Evolutionary conservation across 2,113 vertebrate species (phyloP), one percentile per base, ranked within the genome.

Genomic region (Fulica atra): DNA sequence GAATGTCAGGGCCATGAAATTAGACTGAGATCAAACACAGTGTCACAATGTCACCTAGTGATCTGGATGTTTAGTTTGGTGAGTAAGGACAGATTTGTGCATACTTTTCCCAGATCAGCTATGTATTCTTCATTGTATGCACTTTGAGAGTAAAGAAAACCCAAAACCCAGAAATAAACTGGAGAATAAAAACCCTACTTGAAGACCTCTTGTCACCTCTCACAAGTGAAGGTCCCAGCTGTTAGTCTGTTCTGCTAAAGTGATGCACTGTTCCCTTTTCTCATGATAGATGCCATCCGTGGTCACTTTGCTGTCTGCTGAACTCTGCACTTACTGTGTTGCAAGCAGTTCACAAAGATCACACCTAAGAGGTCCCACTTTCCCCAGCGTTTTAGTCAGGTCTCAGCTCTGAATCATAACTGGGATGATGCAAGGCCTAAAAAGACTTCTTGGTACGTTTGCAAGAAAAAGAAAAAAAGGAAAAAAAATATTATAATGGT

Each of bases 401-500:
- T 89, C 54, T 84, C 69, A 51, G 12, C 29, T 78, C 44, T 88
- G 54, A 81, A 61, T 70, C 33, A 31, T 15, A 53, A 33, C 11
- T 42, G 15, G 59, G 28, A 16, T 26, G 28, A 42, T 50, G 9
- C 23, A 76, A n/a, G 26, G 80, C 17, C 13, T 54, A 50, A 66
- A 82, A 86, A 76, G 20, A 3, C 26, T 57, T 25, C 56, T 70
- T 31, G 48, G 13, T 46, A 51, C 1, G 1, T 84, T 77, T n/a
- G 16, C 16, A 7, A 25, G 6, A 12, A 33, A 42, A 16, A 1
- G 6, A 15, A 4, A n/a, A 17, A 9, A 16, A 9, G 24, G 3
- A 6, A 9, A 16, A 28, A 13, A 23, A 7, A 20, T 13, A 40
- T 44, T 44, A 44, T 18, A 44, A 44, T 10, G 21, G 7, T 48